Conservation (phyloP, 2,797 vertebrate species). For the Enteromius treurensis region DNA sequence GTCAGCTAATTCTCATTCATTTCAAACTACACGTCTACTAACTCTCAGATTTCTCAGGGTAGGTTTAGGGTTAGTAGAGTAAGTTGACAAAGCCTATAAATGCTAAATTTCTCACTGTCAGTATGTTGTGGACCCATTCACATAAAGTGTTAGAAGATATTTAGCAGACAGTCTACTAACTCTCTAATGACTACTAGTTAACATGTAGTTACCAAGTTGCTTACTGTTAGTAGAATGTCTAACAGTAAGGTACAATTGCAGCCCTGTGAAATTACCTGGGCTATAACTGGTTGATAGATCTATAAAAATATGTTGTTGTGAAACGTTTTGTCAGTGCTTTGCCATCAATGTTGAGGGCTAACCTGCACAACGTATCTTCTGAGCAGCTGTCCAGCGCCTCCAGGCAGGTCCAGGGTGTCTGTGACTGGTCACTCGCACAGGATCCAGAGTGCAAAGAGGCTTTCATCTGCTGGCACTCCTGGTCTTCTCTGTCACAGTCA, state of each 20-base stretch:
- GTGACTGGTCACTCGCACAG: constrained; percentile 69
- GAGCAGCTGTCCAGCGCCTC: constrained; percentile 74
- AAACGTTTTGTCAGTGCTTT: not conserved
- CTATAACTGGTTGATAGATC: not conserved
- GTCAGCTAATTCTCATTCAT: no score
- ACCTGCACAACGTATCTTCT: constrained; percentile 78
- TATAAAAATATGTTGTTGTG: not conserved
- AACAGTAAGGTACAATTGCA: not conserved
- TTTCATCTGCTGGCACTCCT: constrained; percentile 79
- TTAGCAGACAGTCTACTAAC: no score
- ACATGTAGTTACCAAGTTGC: no score
- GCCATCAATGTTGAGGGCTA: constrained; percentile 34
- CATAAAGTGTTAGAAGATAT: no score
- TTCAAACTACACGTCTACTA: no score
- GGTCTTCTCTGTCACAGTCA: constrained; percentile 79
- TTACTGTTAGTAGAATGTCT: no score
- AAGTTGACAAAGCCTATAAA: no score
- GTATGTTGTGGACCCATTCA: no score
- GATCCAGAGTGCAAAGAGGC: constrained; percentile 79
- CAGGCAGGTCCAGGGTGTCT: constrained; percentile 73
- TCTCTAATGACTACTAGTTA: no score
- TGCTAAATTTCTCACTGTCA: no score
- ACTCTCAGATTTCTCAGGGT: no score
- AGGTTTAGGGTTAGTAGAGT: no score
- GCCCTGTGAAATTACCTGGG: not conserved